Conservation (phyloP, 2,797 vertebrate genomes). For the Parauchenoglanis punctatus region DNA sequence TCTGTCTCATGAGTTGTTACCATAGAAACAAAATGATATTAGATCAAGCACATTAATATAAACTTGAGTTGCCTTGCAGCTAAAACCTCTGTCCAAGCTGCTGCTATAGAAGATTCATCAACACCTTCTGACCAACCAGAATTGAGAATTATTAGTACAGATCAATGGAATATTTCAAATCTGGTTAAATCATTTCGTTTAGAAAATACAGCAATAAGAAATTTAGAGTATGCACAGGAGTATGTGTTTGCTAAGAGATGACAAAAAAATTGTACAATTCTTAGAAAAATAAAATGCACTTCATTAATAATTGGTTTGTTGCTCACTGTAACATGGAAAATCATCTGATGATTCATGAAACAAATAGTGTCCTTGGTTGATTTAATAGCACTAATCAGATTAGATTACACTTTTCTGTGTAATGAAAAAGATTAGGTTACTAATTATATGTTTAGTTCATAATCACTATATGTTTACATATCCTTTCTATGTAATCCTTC, state of each 20-base stretch:
- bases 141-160: not conserved
- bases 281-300: not conserved
- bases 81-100: not conserved
- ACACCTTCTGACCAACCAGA: not conserved
- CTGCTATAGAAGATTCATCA: not conserved
- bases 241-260: not conserved
- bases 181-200: not conserved
- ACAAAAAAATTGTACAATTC: not conserved
- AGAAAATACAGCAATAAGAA: not conserved
- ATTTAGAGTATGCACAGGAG: not conserved
- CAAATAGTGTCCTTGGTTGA: slow-evolving; percentile 37
- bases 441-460: slow-evolving; percentile 31
- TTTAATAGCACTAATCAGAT: slow-evolving; percentile 31
- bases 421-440: slow-evolving; percentile 31
- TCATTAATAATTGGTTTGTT: not conserved
- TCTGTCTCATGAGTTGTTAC: not conserved
- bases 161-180: not conserved
- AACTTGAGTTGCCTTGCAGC: not conserved
- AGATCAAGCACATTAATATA: not conserved
- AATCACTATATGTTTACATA: slow-evolving; percentile 26
- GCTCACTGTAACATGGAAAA: not conserved
- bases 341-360: slow-evolving; percentile 55
- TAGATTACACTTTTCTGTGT: slow-evolving; percentile 16
- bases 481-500: slow-evolving; percentile 60
- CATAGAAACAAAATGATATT: not conserved